Evolutionary conservation across 2,888 invertebrate species (phyloP), one percentile per base, ranked within the genome.

Genomic region (Pachliopta kotzebuea): DNA sequence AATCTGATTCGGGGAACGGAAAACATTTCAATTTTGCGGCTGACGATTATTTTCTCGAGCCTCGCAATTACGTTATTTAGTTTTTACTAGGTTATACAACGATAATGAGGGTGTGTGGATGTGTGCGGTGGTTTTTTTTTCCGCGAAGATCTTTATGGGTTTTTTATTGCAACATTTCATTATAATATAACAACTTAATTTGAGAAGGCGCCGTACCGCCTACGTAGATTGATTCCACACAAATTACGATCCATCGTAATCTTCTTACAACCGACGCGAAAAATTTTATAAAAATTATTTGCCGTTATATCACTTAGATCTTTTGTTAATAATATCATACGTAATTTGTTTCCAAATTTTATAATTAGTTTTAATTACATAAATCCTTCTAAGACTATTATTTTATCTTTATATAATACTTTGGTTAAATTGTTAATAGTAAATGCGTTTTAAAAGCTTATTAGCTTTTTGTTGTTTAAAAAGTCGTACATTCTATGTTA

Each of bases 141-240:
- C 86, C 83, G 86, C 85, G 78, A 83, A 76, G 83, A 83, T 78
- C 81, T 78, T 83, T 84, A 83, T 79, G 78, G 80, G 71, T 63
- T 73, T 82, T 85, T 80, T 70, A 74, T 77, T 86, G 86, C 85
- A 84, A 86, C 80, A 83, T 84, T 82, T 84, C 82, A 85, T 84
- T 81, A 80, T 79, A 77, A 70, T 79, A 79, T 88, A 88, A 90
- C 87, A 87, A 88, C 90, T 89, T 87, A 90, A 91, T 91, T 88
- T 85, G 80, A 81, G 80, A 76, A 85, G 88, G 89, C 88, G 84
- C 88, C 84, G 83, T 71, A 76, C 88, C 88, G 87, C 88, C 88
- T 82, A 79, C 83, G 72, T 84, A 84, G 81, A 86, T 88, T 88
- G 85, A 88, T 86, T 90, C 86, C 81, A 79, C 87, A 82, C 89